Evolutionary conservation across 2,888 invertebrate genomes (phyloP).

Genomic region (Drosophila robusta): DNA sequence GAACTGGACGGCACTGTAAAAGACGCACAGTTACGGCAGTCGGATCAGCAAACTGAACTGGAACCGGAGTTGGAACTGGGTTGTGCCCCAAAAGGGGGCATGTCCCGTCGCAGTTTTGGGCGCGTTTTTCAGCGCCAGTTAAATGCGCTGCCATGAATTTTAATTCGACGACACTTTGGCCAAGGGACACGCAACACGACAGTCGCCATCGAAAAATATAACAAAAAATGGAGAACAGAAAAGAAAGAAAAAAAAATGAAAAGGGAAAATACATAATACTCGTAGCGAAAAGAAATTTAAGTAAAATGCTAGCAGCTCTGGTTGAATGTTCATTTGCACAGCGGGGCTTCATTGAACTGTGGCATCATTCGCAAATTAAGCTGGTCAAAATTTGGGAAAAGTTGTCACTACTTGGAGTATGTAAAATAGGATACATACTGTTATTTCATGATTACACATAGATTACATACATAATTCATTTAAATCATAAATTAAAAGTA

Average conservation of each 20-base stretch:
- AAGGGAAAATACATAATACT: conserved; percentile 25
- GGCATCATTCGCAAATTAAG: conserved; percentile 11
- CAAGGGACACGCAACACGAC: conserved; percentile 66
- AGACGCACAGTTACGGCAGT: conserved; percentile 29
- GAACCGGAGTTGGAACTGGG: not conserved
- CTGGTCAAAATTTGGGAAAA: conserved; percentile 4
- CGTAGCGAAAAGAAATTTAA: conserved; percentile 50
- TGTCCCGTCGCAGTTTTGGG: conserved; percentile 48
- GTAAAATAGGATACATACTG: no score
- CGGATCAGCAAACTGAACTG: conserved; percentile 1
- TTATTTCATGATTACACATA: no score
- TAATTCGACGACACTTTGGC: conserved; percentile 77
- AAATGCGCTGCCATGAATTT: conserved; percentile 77
- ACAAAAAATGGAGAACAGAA: conserved; percentile 12
- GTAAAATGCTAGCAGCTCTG: conserved; percentile 39
- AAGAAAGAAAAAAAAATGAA: conserved; percentile 6
- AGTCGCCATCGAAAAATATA: conserved; percentile 46
- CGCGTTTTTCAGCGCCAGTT: conserved; percentile 65
- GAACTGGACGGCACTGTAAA: conserved; percentile 48
- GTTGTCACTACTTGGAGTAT: no score
- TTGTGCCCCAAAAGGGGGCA: not conserved
- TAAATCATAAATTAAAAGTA: no score
- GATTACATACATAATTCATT: no score
- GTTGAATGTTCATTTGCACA: conserved; percentile 28
- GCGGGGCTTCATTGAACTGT: conserved; percentile 21